Conservation (phyloP, 2,113 vertebrate genomes). For the Mirounga angustirostris region DNA sequence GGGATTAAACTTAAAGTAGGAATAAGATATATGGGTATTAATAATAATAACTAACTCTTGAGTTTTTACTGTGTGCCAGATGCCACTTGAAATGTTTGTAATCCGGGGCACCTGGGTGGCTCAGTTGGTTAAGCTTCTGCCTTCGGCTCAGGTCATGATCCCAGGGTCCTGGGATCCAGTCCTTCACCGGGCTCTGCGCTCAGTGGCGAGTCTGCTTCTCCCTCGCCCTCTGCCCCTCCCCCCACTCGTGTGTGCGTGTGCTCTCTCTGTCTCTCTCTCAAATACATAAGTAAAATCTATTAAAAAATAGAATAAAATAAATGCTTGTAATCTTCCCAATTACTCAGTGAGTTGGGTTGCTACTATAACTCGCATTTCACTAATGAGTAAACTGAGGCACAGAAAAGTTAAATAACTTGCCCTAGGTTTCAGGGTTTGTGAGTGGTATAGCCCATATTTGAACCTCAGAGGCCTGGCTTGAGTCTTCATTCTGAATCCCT, state of each 20-base stretch:
- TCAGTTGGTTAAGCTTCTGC: too few relatives aligned
- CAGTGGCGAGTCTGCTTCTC: too few relatives aligned
- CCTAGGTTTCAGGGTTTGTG: not conserved
- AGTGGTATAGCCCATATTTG: not conserved
- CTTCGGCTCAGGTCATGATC: too few relatives aligned
- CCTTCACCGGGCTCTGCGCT: too few relatives aligned
- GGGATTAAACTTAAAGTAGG: not conserved
- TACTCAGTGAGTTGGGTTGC: not conserved
- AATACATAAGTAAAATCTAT: not conserved
- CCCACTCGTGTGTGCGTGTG: not conserved
- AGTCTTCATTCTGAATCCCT: not conserved
- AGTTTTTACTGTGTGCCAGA: not conserved
- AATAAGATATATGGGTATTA: not conserved
- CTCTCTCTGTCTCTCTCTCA: not conserved
- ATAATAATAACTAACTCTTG: not conserved
- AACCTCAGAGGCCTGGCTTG: too few relatives aligned
- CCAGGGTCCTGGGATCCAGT: too few relatives aligned
- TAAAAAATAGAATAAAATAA: too few relatives aligned
- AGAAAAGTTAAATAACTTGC: constrained; percentile 7
- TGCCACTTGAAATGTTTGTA: not conserved
- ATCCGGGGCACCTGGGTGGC: too few relatives aligned
- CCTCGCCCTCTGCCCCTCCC: not conserved
- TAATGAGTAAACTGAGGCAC: not conserved
- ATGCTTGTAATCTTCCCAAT: not conserved
- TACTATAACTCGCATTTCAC: not conserved